Evolutionary conservation across 1,140 invertebrate genomes (phyloP).

Genomic region (Riptortus pedestris): DNA sequence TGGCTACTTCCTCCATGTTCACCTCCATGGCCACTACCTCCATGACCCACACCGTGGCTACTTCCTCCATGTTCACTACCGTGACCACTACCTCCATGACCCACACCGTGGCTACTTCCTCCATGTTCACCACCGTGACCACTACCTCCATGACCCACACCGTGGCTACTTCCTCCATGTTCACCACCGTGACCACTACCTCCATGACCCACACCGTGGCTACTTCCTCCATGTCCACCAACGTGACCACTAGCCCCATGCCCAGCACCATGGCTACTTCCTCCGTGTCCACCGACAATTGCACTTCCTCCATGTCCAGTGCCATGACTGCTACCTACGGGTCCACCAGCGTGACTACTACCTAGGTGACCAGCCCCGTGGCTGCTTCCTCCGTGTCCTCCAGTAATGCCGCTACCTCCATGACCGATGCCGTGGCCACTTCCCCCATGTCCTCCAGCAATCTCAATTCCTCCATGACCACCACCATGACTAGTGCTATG

Average conservation of each 20-base stretch:
- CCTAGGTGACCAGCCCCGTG: background rate
- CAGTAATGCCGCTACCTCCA: background rate
- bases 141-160: background rate
- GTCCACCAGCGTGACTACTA: too few relatives aligned
- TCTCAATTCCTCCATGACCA: background rate
- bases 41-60: background rate
- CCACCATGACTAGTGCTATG: background rate
- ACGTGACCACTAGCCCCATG: background rate
- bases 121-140: background rate
- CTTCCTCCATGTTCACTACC: conserved; percentile 1
- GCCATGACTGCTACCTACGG: background rate
- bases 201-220: background rate
- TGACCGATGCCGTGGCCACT: background rate
- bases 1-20: background rate
- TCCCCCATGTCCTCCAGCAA: background rate
- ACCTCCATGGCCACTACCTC: background rate
- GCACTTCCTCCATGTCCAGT: background rate
- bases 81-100: background rate
- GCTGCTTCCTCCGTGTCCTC: background rate
- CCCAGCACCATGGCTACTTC: background rate
- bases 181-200: background rate
- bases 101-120: background rate
- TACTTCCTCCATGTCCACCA: background rate
- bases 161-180: background rate
- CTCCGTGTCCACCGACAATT: background rate